These are phyloP conservation scores for Zaprionus tsacasi DNA, from an alignment of 1,140 invertebrate genomes.

Conservation along the genomic window DNA sequence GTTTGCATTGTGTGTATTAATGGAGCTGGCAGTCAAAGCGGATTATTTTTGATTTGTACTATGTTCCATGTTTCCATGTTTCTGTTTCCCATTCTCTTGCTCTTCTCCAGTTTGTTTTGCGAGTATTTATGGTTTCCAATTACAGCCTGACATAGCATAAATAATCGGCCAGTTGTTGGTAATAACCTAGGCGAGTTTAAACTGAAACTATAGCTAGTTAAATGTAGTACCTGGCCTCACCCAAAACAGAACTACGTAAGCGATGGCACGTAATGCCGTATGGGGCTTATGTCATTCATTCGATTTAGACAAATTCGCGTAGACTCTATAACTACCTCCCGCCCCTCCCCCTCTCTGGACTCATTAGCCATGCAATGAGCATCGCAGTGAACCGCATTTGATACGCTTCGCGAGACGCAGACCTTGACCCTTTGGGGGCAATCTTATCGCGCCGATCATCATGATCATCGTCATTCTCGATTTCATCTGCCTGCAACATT, in stretches of 20 bases:
- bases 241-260: slow-evolving; percentile 24
- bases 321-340: neutral
- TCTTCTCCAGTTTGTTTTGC: slow-evolving; percentile 32
- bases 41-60: slow-evolving; percentile 73
- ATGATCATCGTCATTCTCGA: slow-evolving; percentile 27
- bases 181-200: neutral
- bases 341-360: neutral
- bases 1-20: slow-evolving; percentile 8
- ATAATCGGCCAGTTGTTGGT: neutral
- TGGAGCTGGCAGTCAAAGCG: slow-evolving; percentile 63
- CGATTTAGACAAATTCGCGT: slow-evolving; percentile 12
- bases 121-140: slow-evolving; percentile 78
- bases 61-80: slow-evolving; percentile 46
- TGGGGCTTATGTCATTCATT: slow-evolving; percentile 38
- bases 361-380: slow-evolving; percentile 4
- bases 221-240: slow-evolving; percentile 23
- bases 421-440: slow-evolving; percentile 42
- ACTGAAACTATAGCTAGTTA: neutral
- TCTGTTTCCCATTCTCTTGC: neutral
- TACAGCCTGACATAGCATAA: slow-evolving; percentile 41
- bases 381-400: slow-evolving; percentile 34
- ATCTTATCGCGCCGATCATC: slow-evolving; percentile 38
- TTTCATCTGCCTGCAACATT: slow-evolving; percentile 19
- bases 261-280: neutral
- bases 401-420: slow-evolving; percentile 31